Percentiles rank a stretch among this genome's conserved stretches.
These are phyloP conservation scores for Scophthalmus maximus DNA, from an alignment of 2,113 vertebrate genomes.

Conservation along the genomic window DNA sequence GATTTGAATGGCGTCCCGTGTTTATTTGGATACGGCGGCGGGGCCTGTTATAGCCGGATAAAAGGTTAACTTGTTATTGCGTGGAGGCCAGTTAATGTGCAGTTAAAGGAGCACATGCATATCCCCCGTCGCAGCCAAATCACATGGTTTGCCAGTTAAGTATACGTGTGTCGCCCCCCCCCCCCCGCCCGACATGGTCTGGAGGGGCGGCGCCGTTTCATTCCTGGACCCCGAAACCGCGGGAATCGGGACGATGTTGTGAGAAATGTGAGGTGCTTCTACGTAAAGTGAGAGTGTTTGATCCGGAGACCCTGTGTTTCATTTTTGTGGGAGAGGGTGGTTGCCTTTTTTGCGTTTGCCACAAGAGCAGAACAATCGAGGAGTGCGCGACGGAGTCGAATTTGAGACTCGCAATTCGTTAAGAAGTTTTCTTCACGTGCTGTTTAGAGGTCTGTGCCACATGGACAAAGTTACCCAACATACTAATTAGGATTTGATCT, in stretches of 20 bases:
- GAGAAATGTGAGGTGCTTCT: too few relatives aligned
- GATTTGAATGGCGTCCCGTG: constrained; percentile 68
- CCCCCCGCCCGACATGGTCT: constrained; percentile 58
- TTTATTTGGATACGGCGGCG: constrained; percentile 73
- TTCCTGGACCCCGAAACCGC: constrained; percentile 76
- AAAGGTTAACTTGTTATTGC: constrained; percentile 81
- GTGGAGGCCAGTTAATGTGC: constrained; percentile 76
- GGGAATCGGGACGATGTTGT: constrained; percentile 55
- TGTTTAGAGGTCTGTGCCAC: constrained; percentile 53
- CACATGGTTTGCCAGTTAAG: constrained; percentile 77
- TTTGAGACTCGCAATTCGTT: too few relatives aligned
- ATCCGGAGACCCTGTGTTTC: not conserved
- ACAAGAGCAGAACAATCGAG: not conserved
- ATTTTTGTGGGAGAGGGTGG: not conserved
- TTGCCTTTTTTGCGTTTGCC: not conserved
- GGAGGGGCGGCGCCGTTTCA: constrained; percentile 76
- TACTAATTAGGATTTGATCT: constrained; percentile 73
- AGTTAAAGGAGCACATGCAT: constrained; percentile 74
- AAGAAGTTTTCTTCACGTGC: constrained; percentile 15
- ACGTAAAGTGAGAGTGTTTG: not conserved
- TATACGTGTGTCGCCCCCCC: constrained; percentile 66
- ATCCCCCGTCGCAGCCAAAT: constrained; percentile 74
- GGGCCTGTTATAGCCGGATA: constrained; percentile 76
- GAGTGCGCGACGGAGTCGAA: not conserved
- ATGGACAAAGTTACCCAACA: constrained; percentile 64